Evolutionary conservation across 2,797 vertebrate genomes (phyloP), one percentile per base, ranked within the genome.

Genomic region (Pseudomugil gertrudae): DNA sequence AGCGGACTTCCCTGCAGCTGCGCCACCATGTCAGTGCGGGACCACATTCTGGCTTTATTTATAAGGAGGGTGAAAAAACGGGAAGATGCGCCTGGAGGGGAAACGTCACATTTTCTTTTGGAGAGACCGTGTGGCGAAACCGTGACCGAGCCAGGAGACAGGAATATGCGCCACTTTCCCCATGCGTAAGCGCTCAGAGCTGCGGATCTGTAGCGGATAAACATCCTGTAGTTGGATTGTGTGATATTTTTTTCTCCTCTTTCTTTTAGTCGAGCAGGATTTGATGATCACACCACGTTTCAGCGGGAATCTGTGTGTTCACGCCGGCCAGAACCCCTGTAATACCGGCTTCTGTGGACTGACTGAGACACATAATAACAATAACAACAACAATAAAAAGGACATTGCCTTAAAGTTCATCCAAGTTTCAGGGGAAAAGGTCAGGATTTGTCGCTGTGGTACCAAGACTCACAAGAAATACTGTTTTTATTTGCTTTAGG

Each of bases 91-190:
- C 80, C 76, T 65, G 50, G 65, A 76, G 67, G 47, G 60, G 68
- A 66, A 76, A 85, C 90, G 89, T 90, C 89, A 89, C 76, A 66
- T 88, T 89, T 87, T 85, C 74, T 61, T 59, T 43, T 73, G 61
- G 76, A 81, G 87, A 83, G 74, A 74, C 83, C 59, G 75, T 47
- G 84, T 80, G 83, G 63, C 66, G 76, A 74, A 66, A 38, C 73
- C 63, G 85, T 87, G 84, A 87, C 72, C 69, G 80, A 86, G 78
- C 68, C 66, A 30, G 53, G 56, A 45, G 30, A 81, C 62, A 36
- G 77, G 77, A 56, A 84, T 84, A 80, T 85, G 83, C 87, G 57
- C 66, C 87, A 75, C 79, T 57, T 80, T 72, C 45, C 54, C 73
- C 62, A 63, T 43, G 72, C 84, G 75, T 66, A 59, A 53, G 70